A percentile compares a stretch with the other conserved stretches of the same genome.
These are phyloP conservation scores for Leuciscus idus DNA, from an alignment of 2,113 vertebrate species.

Conservation along the genomic window DNA sequence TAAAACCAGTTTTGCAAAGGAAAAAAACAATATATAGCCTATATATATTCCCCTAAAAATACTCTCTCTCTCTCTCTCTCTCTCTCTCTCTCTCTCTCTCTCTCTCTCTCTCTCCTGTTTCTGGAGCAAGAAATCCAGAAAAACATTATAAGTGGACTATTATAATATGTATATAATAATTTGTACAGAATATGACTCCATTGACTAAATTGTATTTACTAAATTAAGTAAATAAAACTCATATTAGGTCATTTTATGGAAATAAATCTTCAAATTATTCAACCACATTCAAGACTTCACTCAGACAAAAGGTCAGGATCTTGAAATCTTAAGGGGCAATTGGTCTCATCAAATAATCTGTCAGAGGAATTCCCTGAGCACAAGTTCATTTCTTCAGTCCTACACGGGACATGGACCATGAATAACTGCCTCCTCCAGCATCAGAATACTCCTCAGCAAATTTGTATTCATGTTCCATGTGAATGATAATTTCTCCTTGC, in stretches of 20 bases:
- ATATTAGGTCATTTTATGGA: background rate
- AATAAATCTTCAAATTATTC: background rate
- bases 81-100: too few species aligned
- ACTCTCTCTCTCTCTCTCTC: too few species aligned
- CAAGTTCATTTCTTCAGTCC: slow-evolving; percentile 42
- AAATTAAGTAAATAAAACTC: background rate
- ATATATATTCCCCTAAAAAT: too few species aligned
- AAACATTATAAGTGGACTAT: too few species aligned
- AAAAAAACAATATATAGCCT: too few species aligned
- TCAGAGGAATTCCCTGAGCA: slow-evolving; percentile 12
- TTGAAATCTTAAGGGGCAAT: slow-evolving; percentile 30
- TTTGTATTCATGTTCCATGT: slow-evolving; percentile 55
- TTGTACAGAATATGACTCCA: background rate
- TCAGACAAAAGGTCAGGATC: background rate
- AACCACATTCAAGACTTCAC: background rate
- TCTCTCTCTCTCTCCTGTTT: too few species aligned
- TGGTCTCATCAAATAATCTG: slow-evolving; percentile 12
- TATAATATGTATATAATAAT: background rate
- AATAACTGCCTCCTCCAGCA: slow-evolving; percentile 51
- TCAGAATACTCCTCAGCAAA: slow-evolving; percentile 41
- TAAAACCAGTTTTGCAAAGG: too few species aligned
- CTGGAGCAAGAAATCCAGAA: background rate
- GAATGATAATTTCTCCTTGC: slow-evolving; percentile 52
- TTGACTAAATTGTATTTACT: background rate
- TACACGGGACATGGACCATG: slow-evolving; percentile 42